phyloP scores from a whole-genome alignment of 2,113 vertebrate genomes.

The Notiomystis cincta region DNA sequence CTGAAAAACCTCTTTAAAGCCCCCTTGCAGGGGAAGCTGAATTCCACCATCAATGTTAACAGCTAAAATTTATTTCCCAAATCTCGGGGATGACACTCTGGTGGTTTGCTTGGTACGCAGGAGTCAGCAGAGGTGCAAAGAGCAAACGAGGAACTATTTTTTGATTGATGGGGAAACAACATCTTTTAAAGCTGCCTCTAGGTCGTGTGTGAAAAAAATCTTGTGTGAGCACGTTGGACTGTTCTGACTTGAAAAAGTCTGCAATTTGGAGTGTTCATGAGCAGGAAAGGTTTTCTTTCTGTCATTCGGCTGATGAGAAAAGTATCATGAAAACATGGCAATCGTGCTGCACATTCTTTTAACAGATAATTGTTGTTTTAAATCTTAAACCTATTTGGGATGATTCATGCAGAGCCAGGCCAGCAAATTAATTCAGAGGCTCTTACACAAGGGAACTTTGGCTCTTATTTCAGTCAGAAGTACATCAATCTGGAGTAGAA shows the following conservation, averaged over 20 bases:
- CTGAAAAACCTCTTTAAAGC: background rate
- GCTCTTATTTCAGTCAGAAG: background rate
- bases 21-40: background rate
- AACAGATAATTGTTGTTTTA: background rate
- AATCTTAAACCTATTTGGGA: background rate
- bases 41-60: background rate
- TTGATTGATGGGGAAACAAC: background rate
- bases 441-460: background rate
- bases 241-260: constrained; percentile 3
- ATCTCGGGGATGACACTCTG: background rate
- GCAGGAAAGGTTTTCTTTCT: background rate
- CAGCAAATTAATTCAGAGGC: background rate
- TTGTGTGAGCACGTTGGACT: background rate
- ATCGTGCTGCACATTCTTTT: background rate
- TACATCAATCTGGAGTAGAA: background rate
- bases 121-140: background rate
- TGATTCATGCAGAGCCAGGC: background rate
- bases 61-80: background rate
- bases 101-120: background rate
- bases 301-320: background rate
- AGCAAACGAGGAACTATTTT: background rate
- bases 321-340: background rate
- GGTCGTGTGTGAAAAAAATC: background rate
- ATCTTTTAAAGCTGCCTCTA: background rate
- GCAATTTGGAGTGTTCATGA: background rate